Percentiles rank a stretch among this genome's conserved stretches.
phyloP scores from a whole-genome alignment of 2,888 invertebrate genomes.

The Leistus spinibarbis region DNA sequence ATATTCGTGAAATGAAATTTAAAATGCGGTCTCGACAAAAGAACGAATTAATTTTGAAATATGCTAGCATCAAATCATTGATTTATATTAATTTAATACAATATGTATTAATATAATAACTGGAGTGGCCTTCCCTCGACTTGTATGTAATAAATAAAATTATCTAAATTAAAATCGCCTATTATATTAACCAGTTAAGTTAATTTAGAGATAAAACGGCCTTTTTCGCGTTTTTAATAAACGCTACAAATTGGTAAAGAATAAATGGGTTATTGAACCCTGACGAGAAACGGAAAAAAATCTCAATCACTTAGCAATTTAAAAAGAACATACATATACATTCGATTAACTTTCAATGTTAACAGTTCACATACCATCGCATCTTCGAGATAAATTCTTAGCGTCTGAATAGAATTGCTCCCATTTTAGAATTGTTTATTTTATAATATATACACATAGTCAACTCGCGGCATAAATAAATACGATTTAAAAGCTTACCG shows the following conservation, averaged over 20 bases:
- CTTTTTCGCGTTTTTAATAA: background rate
- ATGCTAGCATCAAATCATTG: no score
- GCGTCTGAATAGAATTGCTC: background rate
- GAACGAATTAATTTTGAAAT: no score
- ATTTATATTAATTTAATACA: no score
- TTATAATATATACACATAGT: background rate
- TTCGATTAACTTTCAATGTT: slow-evolving; percentile 23
- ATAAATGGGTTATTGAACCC: background rate
- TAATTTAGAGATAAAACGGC: background rate
- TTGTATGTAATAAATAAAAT: no score
- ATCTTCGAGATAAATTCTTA: background rate
- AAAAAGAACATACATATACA: slow-evolving; percentile 11
- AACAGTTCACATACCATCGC: background rate
- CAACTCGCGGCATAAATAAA: background rate
- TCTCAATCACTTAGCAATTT: slow-evolving; percentile 29
- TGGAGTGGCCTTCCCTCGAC: no score
- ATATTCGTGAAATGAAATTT: no score
- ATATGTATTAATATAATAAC: no score
- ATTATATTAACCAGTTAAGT: background rate
- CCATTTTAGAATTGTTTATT: background rate
- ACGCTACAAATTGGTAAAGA: background rate
- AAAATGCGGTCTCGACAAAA: no score
- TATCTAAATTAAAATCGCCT: no score
- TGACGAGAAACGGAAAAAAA: background rate
- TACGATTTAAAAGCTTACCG: background rate